Evolutionary conservation across 2,888 invertebrate genomes (phyloP).

Genomic region (Drepanosiphum platanoidis): DNA sequence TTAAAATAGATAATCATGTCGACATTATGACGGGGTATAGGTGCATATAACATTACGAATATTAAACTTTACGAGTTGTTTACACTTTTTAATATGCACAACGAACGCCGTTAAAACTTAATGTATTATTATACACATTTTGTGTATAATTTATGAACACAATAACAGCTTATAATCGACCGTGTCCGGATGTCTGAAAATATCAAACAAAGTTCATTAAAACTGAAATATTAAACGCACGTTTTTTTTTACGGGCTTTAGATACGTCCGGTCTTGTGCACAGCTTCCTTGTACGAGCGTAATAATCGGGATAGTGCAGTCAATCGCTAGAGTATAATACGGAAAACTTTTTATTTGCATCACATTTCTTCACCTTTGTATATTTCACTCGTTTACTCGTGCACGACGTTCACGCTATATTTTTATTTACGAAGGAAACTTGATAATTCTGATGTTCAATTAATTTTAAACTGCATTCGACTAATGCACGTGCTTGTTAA

Average conservation of each 20-base stretch:
- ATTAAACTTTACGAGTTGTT: background rate
- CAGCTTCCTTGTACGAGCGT: background rate
- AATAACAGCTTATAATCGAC: background rate
- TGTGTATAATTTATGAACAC: background rate
- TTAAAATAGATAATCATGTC: background rate
- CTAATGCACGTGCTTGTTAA: too few relatives aligned
- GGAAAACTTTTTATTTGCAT: too few relatives aligned
- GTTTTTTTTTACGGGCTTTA: background rate
- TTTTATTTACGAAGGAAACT: too few relatives aligned
- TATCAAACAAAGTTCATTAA: background rate
- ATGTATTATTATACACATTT: background rate
- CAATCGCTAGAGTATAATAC: background rate
- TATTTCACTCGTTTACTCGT: background rate
- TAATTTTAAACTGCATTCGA: too few relatives aligned
- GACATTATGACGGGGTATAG: background rate
- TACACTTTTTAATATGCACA: background rate
- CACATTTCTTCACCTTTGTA: too few relatives aligned
- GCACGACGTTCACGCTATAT: background rate
- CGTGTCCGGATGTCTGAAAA: background rate
- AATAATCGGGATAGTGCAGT: background rate
- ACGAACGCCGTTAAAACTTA: background rate
- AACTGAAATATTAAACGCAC: background rate
- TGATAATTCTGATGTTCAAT: too few relatives aligned
- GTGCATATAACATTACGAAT: background rate
- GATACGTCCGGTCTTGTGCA: background rate